Evolutionary conservation across 1,140 invertebrate species (phyloP).

Genomic region (Hylaeus anthracinus): DNA sequence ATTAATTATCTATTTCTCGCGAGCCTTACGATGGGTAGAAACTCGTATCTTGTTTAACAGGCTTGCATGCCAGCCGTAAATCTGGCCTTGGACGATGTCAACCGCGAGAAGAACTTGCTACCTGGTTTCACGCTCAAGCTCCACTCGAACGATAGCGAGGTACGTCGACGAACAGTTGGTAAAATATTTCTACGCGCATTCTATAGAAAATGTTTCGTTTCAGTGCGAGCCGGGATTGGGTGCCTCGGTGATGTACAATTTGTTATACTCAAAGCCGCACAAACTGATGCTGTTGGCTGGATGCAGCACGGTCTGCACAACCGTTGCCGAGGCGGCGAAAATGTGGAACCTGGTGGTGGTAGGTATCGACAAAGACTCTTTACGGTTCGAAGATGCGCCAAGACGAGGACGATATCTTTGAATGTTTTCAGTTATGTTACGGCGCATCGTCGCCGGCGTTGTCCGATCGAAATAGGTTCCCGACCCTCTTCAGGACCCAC

Average conservation of each 20-base stretch:
- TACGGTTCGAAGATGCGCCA: too few relatives aligned
- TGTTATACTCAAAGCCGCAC: slow-evolving; percentile 97
- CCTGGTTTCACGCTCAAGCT: slow-evolving; percentile 95
- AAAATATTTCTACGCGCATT: too few relatives aligned
- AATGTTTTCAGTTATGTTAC: slow-evolving; percentile 93
- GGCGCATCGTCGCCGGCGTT: slow-evolving; percentile 98
- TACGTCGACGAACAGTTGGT: slow-evolving; percentile 78
- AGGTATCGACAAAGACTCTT: slow-evolving; percentile 77
- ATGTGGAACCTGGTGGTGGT: slow-evolving; percentile 99
- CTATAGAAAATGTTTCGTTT: slow-evolving; percentile 64
- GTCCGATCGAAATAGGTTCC: slow-evolving; percentile 98
- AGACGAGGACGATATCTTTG: background rate
- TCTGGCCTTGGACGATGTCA: slow-evolving; percentile 97
- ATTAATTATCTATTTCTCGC: background rate
- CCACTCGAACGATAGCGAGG: slow-evolving; percentile 98
- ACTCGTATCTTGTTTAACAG: slow-evolving; percentile 67
- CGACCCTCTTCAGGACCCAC: slow-evolving; percentile 98
- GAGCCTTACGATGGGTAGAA: background rate
- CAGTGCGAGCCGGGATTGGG: slow-evolving; percentile 99
- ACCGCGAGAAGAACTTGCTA: slow-evolving; percentile 92
- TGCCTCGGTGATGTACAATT: slow-evolving; percentile 98
- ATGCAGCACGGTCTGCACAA: slow-evolving; percentile 99
- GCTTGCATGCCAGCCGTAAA: slow-evolving; percentile 97
- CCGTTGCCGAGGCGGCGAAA: slow-evolving; percentile 98
- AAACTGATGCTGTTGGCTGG: slow-evolving; percentile 98